Conservation (phyloP, 2,797 vertebrate species). For the Erethizon dorsatum region DNA sequence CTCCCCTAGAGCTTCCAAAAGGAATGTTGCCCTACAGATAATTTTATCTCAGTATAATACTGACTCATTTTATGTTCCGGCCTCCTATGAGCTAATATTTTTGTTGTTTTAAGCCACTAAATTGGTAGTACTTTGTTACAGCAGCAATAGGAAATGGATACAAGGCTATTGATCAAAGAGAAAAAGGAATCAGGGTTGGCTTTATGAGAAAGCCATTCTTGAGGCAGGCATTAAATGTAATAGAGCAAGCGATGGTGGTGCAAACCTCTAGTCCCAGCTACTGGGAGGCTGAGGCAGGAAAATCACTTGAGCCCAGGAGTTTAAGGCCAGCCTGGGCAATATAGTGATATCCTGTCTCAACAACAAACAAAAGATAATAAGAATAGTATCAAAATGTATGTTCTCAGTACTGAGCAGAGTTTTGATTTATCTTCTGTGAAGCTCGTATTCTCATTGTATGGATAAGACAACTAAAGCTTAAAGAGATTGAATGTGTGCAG, state of each 20-base stretch:
- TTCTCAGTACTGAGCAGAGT: not conserved
- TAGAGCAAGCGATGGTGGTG: not conserved
- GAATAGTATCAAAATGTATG: not conserved
- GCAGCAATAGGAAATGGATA: not conserved
- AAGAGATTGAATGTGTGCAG: not conserved
- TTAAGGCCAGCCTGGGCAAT: not conserved
- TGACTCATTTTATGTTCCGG: not conserved
- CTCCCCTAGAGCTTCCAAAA: not conserved
- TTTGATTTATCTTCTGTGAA: constrained; percentile 30
- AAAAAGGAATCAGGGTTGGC: not conserved
- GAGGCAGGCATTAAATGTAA: not conserved
- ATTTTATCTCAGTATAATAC: not conserved
- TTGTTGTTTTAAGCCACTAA: not conserved
- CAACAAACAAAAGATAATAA: not conserved
- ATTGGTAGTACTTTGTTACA: constrained; percentile 7
- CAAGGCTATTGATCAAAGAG: not conserved
- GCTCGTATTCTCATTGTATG: not conserved
- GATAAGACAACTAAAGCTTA: not conserved
- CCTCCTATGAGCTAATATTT: not conserved
- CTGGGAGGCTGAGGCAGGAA: not conserved
- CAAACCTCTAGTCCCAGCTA: not conserved
- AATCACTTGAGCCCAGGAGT: not conserved
- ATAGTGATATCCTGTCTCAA: not conserved
- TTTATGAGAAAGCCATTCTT: not conserved
- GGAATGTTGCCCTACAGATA: not conserved